These are phyloP conservation scores for Okapia johnstoni DNA, from an alignment of 2,113 vertebrate species.

Conservation along the genomic window DNA sequence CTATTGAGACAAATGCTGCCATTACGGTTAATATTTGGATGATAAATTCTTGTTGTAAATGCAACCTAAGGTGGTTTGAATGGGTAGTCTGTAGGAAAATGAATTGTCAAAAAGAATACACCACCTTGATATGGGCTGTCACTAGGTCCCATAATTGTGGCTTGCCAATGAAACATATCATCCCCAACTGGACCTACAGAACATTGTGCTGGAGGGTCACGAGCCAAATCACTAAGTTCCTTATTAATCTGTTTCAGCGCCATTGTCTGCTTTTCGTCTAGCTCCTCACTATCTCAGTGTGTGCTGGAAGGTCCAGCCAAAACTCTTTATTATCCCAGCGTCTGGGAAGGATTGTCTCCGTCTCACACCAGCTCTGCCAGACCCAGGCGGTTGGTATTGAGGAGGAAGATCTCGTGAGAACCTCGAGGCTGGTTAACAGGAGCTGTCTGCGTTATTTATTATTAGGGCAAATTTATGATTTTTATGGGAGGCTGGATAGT, in stretches of 20 bases:
- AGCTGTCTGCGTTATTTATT: neutral
- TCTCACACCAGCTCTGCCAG: neutral
- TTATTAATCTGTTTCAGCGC: neutral
- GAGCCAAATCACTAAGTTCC: neutral
- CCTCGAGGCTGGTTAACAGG: neutral
- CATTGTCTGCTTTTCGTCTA: neutral
- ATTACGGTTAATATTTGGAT: slow-evolving; percentile 95
- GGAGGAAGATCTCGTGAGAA: neutral
- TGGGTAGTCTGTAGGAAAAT: neutral
- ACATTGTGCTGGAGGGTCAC: neutral
- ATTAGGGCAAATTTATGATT: neutral
- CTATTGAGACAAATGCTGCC: slow-evolving; percentile 93
- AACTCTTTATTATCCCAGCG: neutral
- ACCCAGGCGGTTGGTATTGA: neutral
- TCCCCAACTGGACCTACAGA: neutral
- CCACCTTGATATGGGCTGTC: neutral
- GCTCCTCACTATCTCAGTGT: neutral
- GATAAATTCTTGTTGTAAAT: slow-evolving; percentile 94
- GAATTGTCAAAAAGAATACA: neutral
- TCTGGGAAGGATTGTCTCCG: neutral
- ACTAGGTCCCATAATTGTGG: neutral
- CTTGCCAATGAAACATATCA: neutral
- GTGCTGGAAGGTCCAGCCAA: neutral
- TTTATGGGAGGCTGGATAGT: neutral
- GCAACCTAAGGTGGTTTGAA: slow-evolving; percentile 77